Percentiles rank a stretch among this genome's conserved stretches.
Conservation (phyloP, 2,797 vertebrate species). For the Melanotaenia nigrans region DNA sequence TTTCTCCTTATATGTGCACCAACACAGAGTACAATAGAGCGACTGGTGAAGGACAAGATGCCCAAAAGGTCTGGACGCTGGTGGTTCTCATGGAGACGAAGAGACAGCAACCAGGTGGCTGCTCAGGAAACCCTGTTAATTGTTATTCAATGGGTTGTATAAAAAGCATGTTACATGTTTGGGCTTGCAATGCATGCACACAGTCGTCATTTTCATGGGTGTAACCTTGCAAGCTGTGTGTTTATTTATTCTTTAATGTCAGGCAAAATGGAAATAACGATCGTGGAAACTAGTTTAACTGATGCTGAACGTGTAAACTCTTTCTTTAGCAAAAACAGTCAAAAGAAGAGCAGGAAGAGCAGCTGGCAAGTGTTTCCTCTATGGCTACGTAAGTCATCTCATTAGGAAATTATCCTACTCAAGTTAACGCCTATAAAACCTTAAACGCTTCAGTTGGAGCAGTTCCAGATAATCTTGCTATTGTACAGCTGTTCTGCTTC, state of each 20-base stretch:
- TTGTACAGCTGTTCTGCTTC: slow-evolving; percentile 1
- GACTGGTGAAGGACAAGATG: slow-evolving; percentile 93
- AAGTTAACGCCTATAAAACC: neutral
- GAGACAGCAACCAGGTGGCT: slow-evolving; percentile 83
- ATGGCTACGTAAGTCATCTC: slow-evolving; percentile 68
- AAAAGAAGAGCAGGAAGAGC: slow-evolving; percentile 68
- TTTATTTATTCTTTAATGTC: neutral
- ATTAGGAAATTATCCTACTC: neutral
- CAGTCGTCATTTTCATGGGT: neutral
- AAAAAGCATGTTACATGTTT: slow-evolving; percentile 2
- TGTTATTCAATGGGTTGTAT: neutral
- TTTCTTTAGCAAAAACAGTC: slow-evolving; percentile 64
- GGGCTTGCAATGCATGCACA: neutral
- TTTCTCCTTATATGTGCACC: slow-evolving; percentile 18
- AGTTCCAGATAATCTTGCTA: neutral
- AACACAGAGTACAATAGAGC: slow-evolving; percentile 85
- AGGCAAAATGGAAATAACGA: neutral
- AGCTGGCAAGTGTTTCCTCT: slow-evolving; percentile 39
- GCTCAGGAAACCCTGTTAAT: neutral
- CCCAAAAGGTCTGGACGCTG: slow-evolving; percentile 90
- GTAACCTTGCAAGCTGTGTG: neutral
- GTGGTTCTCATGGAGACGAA: slow-evolving; percentile 95
- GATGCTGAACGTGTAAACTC: neutral
- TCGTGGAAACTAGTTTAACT: neutral
- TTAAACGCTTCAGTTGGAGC: neutral